A percentile compares a stretch with the other conserved stretches of the same genome.
Evolutionary conservation across 2,888 invertebrate species (phyloP).

Genomic region (Agrotis clavis): DNA sequence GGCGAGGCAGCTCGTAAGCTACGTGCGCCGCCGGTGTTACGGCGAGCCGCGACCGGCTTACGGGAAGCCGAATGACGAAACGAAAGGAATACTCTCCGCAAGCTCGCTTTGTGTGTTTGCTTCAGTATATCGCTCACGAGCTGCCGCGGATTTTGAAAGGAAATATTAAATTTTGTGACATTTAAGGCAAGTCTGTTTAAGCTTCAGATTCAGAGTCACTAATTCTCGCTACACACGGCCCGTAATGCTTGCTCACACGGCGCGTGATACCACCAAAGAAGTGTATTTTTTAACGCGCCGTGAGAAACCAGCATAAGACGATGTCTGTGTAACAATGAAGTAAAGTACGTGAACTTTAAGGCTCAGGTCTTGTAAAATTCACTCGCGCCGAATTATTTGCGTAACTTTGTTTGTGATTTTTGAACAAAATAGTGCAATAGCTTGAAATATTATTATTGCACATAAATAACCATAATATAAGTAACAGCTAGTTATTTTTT

Average conservation of each 20-base stretch:
- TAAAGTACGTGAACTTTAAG: background rate
- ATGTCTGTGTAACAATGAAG: background rate
- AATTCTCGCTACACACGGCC: no score
- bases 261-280: no score
- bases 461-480: no score
- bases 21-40: background rate
- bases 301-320: no score
- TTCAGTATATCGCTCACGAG: slow-evolving; percentile 1
- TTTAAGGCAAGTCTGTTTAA: background rate
- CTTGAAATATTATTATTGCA: no score
- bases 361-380: no score
- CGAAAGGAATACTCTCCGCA: background rate
- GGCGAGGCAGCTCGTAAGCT: slow-evolving; percentile 2
- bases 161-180: slow-evolving; percentile 27
- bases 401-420: no score
- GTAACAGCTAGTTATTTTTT: no score
- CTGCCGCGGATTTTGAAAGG: background rate
- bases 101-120: slow-evolving; percentile 23
- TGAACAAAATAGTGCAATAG: no score
- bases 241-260: no score
- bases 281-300: no score
- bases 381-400: no score
- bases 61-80: slow-evolving; percentile 7
- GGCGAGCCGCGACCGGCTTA: slow-evolving; percentile 17
- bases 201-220: background rate